Percentiles rank a stretch among this genome's conserved stretches.
Conservation (phyloP, 2,888 invertebrate species). For the Philereme transversata region DNA sequence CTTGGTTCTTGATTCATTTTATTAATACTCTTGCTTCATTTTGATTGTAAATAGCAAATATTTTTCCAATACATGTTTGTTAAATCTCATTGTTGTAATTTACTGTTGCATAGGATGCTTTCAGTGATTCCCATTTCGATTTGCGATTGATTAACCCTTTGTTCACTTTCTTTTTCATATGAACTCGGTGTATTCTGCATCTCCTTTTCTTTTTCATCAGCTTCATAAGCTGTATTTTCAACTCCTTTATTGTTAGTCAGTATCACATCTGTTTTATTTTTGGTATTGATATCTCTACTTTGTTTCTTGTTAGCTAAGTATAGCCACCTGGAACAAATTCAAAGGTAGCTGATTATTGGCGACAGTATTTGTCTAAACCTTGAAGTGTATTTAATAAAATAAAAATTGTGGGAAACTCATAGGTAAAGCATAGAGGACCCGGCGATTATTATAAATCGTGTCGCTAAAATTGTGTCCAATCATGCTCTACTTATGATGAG, state of each 20-base stretch:
- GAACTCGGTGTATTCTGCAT: slow-evolving; percentile 38
- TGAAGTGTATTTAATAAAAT: no score
- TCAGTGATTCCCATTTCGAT: slow-evolving; percentile 74
- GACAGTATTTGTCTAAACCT: no score
- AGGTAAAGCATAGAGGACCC: no score
- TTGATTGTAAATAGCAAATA: no score
- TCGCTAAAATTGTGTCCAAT: no score
- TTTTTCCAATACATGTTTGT: no score
- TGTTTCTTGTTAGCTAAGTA: slow-evolving; percentile 87
- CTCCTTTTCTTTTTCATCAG: slow-evolving; percentile 62
- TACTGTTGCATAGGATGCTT: slow-evolving; percentile 70
- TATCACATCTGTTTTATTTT: slow-evolving; percentile 48
- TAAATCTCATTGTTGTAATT: slow-evolving; percentile 48
- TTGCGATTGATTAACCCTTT: slow-evolving; percentile 61
- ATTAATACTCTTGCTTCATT: no score
- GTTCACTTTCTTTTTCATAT: slow-evolving; percentile 43
- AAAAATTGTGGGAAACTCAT: no score
- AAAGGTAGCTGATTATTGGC: no score
- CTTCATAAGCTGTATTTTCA: slow-evolving; percentile 76
- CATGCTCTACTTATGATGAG: no score
- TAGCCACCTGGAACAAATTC: slow-evolving; percentile 84
- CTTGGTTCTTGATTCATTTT: no score
- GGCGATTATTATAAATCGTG: no score
- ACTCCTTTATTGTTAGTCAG: slow-evolving; percentile 57
- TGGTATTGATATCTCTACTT: slow-evolving; percentile 43